These are phyloP conservation scores for Paracentrotus lividus DNA, from an alignment of 53 echinoderm and acorn worm genomes.

Conservation along the genomic window DNA sequence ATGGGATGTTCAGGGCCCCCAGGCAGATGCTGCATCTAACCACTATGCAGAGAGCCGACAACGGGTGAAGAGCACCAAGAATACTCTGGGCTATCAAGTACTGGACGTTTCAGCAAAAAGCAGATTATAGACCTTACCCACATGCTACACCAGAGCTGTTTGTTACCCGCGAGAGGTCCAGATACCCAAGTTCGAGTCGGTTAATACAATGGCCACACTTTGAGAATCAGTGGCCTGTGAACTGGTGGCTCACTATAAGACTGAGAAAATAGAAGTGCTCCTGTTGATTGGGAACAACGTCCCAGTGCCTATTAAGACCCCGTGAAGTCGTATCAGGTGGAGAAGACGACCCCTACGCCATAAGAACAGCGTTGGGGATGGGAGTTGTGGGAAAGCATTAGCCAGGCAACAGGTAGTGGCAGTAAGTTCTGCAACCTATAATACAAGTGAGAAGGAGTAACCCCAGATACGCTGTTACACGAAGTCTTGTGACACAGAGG, in stretches of 20 bases:
- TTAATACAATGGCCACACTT: conserved; percentile 76
- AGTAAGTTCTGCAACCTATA: too few species aligned
- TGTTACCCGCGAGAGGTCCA: background rate
- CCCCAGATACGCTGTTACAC: too few species aligned
- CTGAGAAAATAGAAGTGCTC: conserved; percentile 57
- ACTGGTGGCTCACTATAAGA: conserved; percentile 55
- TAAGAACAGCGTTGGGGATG: conserved; percentile 71
- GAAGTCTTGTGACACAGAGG: too few species aligned
- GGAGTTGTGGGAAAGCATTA: conserved; percentile 71
- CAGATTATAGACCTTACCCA: too few species aligned
- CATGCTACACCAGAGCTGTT: background rate
- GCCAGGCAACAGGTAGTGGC: too few species aligned
- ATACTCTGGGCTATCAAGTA: too few species aligned
- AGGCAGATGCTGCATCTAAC: too few species aligned
- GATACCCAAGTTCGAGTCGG: conserved; percentile 70
- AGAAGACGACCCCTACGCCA: conserved; percentile 77
- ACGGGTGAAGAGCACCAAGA: too few species aligned
- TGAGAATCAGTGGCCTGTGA: conserved; percentile 34
- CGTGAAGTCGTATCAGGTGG: conserved; percentile 68
- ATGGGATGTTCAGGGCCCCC: too few species aligned
- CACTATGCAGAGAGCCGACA: too few species aligned
- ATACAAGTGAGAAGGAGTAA: too few species aligned
- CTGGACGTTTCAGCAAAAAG: too few species aligned
- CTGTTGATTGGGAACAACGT: conserved; percentile 73
- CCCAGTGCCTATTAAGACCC: conserved; percentile 62